Evolutionary conservation across 1,140 invertebrate species (phyloP), one percentile per base, ranked within the genome.

Genomic region (Apis dorsata): DNA sequence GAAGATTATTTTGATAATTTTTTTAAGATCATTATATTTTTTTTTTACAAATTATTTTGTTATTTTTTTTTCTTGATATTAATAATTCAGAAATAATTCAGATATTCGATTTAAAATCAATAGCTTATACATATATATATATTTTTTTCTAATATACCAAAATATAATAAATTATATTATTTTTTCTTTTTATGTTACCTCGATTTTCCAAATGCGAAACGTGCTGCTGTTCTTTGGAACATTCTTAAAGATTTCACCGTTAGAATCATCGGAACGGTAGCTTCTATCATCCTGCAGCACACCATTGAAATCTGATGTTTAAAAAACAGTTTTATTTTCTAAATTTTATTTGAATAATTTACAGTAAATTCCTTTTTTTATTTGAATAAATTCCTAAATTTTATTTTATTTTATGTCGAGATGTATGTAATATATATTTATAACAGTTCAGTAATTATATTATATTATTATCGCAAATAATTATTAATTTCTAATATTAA

Each of bases 201-300:
- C 97, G 77, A 98, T 95, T 92, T 96, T 96, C 97, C 97, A 98
- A 11, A 98, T 95, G 60, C 96, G 95, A 93, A 98, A 98, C 57
- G 95, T 95, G 17, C 96, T 96, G 79, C 95, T 95, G 91, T 96
- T 96, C 86, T 96, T 96, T 0, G 96, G 95, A 53, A 98, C 96
- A 78, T 96, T 96, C 79, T 96, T 96, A 90, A 98, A 98, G 66
- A 95, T 95, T 55, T 94, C 93, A 73, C 92, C 91, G 60, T 89
- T 85, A 2, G 93, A 93, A 34, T 93, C 93, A 57, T 94, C 93
- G 51, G 92, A 93, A 85, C 92, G 91, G 28, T 86, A 92, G 79
- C 91, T 94, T 28, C 89, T 91, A 76, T 94, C 92, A 74, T 93
- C 93, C 93, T 93, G 85, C 59, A n/a, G 19, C 17, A 79, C 11